Conservation (phyloP, 2,888 invertebrate species). For the Drosophila affinis region DNA sequence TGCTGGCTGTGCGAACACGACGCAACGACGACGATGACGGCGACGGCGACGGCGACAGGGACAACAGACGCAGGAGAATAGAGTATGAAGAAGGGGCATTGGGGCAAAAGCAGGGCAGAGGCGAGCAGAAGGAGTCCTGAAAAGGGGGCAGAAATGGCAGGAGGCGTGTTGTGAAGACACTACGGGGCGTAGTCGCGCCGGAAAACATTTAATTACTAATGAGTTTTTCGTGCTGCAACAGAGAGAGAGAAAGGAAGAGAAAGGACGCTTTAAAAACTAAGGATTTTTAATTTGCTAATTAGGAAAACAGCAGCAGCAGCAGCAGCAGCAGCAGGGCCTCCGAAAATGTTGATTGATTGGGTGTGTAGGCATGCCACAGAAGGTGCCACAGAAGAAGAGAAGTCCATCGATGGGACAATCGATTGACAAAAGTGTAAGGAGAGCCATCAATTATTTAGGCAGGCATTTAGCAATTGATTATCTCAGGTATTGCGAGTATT, state of each 20-base stretch:
- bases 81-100: not conserved
- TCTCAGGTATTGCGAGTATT: conserved; percentile 60
- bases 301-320: conserved; percentile 38
- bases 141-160: conserved; percentile 5
- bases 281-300: conserved; percentile 76
- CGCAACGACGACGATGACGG: conserved; percentile 36
- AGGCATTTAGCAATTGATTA: conserved; percentile 72
- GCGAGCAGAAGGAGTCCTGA: conserved; percentile 18
- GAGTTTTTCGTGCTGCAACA: conserved; percentile 72
- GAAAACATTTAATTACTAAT: conserved; percentile 79
- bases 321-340: conserved; percentile 6
- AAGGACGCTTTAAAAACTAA: conserved; percentile 57
- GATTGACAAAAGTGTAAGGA: not conserved
- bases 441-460: conserved; percentile 68
- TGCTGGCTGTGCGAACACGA: conserved; percentile 71
- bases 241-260: conserved; percentile 51
- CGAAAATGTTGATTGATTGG: conserved; percentile 65
- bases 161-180: conserved; percentile 58
- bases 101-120: not conserved
- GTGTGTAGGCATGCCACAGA: not conserved
- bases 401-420: conserved; percentile 5
- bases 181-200: conserved; percentile 70
- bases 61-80: not conserved
- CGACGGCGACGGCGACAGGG: conserved; percentile 29
- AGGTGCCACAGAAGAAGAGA: not conserved